phyloP scores from a whole-genome alignment of 2,888 invertebrate species.

The Ethmia dodecea region DNA sequence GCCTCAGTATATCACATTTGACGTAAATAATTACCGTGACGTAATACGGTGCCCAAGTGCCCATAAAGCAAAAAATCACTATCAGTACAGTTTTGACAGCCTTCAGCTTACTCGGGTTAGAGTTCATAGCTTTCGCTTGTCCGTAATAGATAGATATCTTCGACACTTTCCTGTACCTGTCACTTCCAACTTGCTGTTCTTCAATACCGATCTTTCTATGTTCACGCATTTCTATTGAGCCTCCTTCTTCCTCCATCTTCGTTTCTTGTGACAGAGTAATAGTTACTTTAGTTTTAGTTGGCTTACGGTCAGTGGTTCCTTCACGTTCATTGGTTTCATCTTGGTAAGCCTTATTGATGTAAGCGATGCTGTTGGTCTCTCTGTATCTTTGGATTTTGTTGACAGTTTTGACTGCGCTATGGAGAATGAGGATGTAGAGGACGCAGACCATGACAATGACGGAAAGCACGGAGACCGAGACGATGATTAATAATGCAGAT shows the following conservation, averaged over 20 bases:
- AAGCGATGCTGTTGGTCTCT: slow-evolving; percentile 29
- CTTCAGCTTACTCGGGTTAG: slow-evolving; percentile 69
- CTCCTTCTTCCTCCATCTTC: slow-evolving; percentile 7
- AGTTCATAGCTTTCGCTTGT: slow-evolving; percentile 24
- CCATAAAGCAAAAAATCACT: slow-evolving; percentile 72
- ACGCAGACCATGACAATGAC: slow-evolving; percentile 53
- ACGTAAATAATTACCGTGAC: slow-evolving; percentile 70
- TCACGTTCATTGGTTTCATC: slow-evolving; percentile 30
- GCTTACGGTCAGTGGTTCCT: too few species aligned
- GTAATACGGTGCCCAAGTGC: slow-evolving; percentile 79
- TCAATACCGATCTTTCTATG: slow-evolving; percentile 20
- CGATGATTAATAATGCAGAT: slow-evolving; percentile 62
- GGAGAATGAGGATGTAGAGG: slow-evolving; percentile 74
- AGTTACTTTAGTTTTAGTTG: slow-evolving; percentile 28
- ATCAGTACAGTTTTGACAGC: slow-evolving; percentile 78
- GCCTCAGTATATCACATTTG: slow-evolving; percentile 53
- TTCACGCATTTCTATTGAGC: slow-evolving; percentile 22
- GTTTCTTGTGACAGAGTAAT: slow-evolving; percentile 31
- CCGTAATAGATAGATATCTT: slow-evolving; percentile 24
- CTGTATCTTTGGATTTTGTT: slow-evolving; percentile 59
- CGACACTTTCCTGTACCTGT: slow-evolving; percentile 20
- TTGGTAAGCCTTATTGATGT: slow-evolving; percentile 40
- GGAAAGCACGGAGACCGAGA: slow-evolving; percentile 62
- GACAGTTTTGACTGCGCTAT: slow-evolving; percentile 71
- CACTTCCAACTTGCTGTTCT: slow-evolving; percentile 15